Conservation (phyloP, 2,888 invertebrate species). For the Plagodis pulveraria region DNA sequence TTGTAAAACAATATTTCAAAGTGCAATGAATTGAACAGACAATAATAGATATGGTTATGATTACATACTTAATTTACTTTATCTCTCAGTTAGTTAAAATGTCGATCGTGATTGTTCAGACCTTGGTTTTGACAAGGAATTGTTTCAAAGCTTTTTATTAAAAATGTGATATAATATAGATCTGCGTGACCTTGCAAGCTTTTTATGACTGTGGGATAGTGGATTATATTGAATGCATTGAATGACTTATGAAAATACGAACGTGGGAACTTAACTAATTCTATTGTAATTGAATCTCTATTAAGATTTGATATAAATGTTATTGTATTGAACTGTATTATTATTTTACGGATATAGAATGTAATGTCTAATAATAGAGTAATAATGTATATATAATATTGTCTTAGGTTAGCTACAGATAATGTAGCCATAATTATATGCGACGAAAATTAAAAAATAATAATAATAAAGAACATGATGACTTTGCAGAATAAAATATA, state of each 20-base stretch:
- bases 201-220: slow-evolving; percentile 66
- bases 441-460: no score
- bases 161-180: slow-evolving; percentile 33
- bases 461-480: no score
- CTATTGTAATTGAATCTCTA: not conserved
- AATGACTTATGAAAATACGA: no score
- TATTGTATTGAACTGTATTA: no score
- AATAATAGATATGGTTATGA: slow-evolving; percentile 5
- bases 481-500: no score
- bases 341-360: no score
- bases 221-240: slow-evolving; percentile 4
- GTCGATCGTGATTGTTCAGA: slow-evolving; percentile 36
- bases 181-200: slow-evolving; percentile 55
- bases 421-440: no score
- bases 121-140: slow-evolving; percentile 40
- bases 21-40: not conserved
- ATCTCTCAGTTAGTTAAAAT: slow-evolving; percentile 31
- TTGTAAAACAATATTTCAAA: not conserved
- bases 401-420: no score
- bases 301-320: no score
- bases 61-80: slow-evolving; percentile 17
- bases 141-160: slow-evolving; percentile 28
- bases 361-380: no score
- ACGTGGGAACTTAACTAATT: not conserved
- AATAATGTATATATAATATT: no score